Evolutionary conservation across 2,113 vertebrate species (phyloP), one percentile per base, ranked within the genome.

Genomic region (Phainopepla nitens): DNA sequence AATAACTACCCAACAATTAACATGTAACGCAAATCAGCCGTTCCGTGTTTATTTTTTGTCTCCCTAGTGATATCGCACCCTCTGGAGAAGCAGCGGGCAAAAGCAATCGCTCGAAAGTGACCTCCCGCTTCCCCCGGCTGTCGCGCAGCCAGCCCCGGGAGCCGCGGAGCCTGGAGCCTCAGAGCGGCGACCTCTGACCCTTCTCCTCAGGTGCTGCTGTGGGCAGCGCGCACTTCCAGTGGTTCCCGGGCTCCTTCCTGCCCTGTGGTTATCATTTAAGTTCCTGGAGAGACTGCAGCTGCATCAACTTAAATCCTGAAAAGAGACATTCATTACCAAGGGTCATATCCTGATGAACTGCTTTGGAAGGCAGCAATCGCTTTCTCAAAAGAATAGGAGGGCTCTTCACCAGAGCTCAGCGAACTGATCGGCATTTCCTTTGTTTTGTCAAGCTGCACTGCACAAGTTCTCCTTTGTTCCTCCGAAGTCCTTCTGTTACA

Each of bases 141-240:
- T 98, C 99, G 57, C 99, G 99, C 72, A 97, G 95, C 72, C 98
- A 98, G 15, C 98, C 97, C 5, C 97, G 98, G 83, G 99, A 99
- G 44, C 87, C 98, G 4, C 98, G 99, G 39, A 99, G 98, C 56
- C 97, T 98, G 47, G 99, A 99, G 71, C 99, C 99, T 21, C 99
- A 99, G 96, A 99, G 99, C 2, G 99, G 99, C 4, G 99, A 99
- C 94, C 99, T 99, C 85, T 99, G 98, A 99, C 79, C 94, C 71
- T 61, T 31, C 28, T 9, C 47, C 8, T 0, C 56, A 6, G 4
- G 5, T 73, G 28, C 39, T 56, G 41, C 76, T 18, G 2, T 20
- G 24, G 78, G 77, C 87, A 75, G 42, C 85, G 6, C 0, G 3
- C 56, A 45, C 88, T 64, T 51, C 27, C 15, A 36, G 58, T 89